A percentile compares a stretch with the other conserved stretches of the same genome.
Conservation (phyloP, 2,797 vertebrate genomes). For the Alfaro cultratus region DNA sequence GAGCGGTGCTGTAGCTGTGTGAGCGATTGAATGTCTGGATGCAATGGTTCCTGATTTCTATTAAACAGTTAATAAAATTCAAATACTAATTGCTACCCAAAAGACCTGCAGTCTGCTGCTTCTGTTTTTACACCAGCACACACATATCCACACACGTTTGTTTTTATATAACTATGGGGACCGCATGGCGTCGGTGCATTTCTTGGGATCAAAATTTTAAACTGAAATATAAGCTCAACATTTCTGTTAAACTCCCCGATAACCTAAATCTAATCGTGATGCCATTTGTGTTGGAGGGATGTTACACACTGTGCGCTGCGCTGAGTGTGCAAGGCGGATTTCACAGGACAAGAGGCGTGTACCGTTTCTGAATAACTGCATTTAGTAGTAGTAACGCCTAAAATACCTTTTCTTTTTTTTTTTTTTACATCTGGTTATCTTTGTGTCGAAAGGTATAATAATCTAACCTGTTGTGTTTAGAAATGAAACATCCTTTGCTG, state of each 20-base stretch:
- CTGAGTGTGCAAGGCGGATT: background rate
- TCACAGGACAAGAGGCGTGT: no score
- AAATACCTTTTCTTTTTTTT: no score
- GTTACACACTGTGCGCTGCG: background rate
- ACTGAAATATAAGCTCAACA: background rate
- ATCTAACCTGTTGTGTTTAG: background rate
- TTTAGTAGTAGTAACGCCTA: background rate
- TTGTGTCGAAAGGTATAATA: background rate
- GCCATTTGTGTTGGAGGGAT: background rate
- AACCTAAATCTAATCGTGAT: background rate
- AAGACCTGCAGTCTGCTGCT: constrained; percentile 36
- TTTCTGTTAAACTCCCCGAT: background rate
- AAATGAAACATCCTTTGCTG: background rate
- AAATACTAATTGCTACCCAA: constrained; percentile 59
- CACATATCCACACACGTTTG: background rate
- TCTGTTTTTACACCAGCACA: constrained; percentile 1
- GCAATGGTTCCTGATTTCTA: constrained; percentile 41
- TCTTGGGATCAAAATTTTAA: background rate
- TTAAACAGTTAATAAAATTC: constrained; percentile 58
- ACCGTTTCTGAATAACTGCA: no score
- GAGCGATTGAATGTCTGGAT: constrained; percentile 15
- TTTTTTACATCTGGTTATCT: background rate
- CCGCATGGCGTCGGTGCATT: background rate
- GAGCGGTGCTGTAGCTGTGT: constrained; percentile 4
- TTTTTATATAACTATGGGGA: background rate